Base-by-base conservation (phyloP, 2,888 invertebrate genomes). In the Agonum fuliginosum region DNA sequence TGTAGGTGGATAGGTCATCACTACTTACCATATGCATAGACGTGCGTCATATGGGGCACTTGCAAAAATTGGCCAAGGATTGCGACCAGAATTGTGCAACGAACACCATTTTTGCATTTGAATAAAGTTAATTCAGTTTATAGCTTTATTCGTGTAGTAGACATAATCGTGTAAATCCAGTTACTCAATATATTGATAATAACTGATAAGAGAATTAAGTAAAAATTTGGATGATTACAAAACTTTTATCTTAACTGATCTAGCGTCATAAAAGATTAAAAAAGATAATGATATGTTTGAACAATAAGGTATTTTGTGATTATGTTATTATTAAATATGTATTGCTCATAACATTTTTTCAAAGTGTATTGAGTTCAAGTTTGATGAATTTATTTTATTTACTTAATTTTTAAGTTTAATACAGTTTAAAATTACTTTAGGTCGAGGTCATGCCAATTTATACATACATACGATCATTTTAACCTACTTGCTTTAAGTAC, bases 401-500 rank as follows among this genome's bases (percentile, higher is more conserved):
- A n/a, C 12, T 41, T 41, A 41, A n/a, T 12, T 41, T 41, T 41
- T n/a, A 46, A 17, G 12, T 6, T 46, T 6, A 46, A 46, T 46
- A 17, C 8, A 17, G 17, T 46, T 46, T 12, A 46, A 46, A 46
- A 46, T 46, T 41, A 20, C 27, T 67, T 19, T 41, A 67, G 67
- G 67, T 67, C 67, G 67, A 67, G 67, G 67, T 20, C 22, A 12
- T 67, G 67, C 22, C 37, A 67, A 41, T 67, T 41, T 67, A 10
- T 41, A 41, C 67, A 67, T 65, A 34, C 37, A 34, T 41, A 22
- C 41, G 41, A 41, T 30, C 37, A 37, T 41, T 67, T 67, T 67
- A 67, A 67, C 67, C 67, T 67, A 67, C 67, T 41, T 62, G 17
- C 19, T 20, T 22, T 10, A n/a, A 41, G n/a, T 67, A 41, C 67